phyloP scores from a whole-genome alignment of 2,797 vertebrate genomes.

The Momotus momota region DNA sequence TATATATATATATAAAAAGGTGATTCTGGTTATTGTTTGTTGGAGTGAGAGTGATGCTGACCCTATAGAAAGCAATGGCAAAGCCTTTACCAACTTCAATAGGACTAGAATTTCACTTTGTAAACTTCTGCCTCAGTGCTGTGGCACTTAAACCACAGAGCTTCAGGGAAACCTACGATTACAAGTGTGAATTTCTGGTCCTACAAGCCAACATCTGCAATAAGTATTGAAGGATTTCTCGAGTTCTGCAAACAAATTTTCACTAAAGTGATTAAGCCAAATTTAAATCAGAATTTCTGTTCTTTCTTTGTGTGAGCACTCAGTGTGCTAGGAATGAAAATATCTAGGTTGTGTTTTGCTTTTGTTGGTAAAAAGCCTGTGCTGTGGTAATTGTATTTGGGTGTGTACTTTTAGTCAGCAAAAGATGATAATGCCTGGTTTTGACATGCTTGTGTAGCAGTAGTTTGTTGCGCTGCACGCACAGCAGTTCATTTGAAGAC shows the following conservation, averaged over 20 bases:
- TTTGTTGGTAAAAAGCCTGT: not conserved
- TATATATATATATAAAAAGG: not conserved
- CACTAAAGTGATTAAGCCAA: not conserved
- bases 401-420: not conserved
- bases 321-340: not conserved
- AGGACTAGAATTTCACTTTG: not conserved
- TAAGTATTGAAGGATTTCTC: not conserved
- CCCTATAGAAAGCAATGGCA: not conserved
- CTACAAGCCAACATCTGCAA: not conserved
- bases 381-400: not conserved
- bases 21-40: not conserved
- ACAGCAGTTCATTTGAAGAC: not conserved
- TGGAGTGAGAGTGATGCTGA: not conserved
- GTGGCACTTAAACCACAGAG: not conserved
- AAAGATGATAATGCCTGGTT: not conserved
- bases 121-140: not conserved
- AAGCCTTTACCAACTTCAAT: not conserved
- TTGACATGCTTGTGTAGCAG: not conserved
- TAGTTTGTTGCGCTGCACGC: not conserved
- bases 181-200: not conserved
- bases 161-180: not conserved
- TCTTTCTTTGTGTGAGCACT: not conserved
- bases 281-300: not conserved
- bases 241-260: not conserved
- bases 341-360: not conserved